Conservation (phyloP, 1,140 invertebrate genomes). For the Rhopalosiphum maidis region DNA sequence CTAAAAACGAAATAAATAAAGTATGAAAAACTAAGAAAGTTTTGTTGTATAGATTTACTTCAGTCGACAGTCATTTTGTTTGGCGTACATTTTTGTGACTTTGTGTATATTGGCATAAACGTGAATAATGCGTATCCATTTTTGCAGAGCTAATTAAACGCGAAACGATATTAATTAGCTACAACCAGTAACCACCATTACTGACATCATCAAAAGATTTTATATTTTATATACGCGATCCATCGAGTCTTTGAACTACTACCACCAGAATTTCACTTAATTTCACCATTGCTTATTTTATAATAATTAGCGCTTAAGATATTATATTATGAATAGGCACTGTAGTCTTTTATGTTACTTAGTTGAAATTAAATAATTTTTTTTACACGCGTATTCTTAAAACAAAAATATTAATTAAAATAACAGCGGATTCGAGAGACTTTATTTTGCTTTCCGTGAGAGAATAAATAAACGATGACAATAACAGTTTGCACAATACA, state of each 20-base stretch:
- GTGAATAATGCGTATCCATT: not conserved
- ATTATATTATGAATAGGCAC: not conserved
- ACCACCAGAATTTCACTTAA: not conserved
- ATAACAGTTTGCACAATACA: constrained; percentile 10
- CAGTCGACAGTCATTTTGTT: not conserved
- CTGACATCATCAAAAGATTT: not conserved
- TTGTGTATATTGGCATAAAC: not conserved
- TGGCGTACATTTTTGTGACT: not conserved
- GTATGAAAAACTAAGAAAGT: not conserved
- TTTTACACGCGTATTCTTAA: not conserved
- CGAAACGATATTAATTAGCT: constrained; percentile 34
- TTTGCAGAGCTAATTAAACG: not conserved
- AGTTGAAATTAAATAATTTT: not conserved
- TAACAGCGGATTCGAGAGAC: constrained; percentile 32
- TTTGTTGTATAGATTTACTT: not conserved
- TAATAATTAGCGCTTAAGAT: constrained; percentile 10
- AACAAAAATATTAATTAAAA: constrained; percentile 50
- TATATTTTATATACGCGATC: not conserved
- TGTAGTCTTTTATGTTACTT: constrained; percentile 13
- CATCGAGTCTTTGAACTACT: constrained; percentile 30
- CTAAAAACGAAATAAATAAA: not conserved
- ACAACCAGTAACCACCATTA: not conserved
- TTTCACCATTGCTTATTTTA: not conserved
- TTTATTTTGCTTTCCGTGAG: not conserved
- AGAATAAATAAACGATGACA: constrained; percentile 29